A percentile compares a stretch with the other conserved stretches of the same genome.
Conservation (phyloP, 2,113 vertebrate species). For the Monopterus albus region DNA sequence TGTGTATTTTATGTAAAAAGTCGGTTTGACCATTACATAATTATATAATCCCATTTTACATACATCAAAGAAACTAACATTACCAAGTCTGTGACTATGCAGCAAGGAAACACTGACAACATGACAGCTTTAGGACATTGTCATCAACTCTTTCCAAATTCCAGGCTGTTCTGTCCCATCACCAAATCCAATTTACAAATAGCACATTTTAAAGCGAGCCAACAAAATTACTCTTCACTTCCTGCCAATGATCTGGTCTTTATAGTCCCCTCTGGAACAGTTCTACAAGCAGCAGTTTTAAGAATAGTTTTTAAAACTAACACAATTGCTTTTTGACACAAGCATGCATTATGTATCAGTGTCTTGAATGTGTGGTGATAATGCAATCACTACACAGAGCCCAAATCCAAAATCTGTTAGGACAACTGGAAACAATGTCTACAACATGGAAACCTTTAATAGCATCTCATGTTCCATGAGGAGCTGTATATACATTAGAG, state of each 20-base stretch:
- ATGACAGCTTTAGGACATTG: background rate
- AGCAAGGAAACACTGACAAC: background rate
- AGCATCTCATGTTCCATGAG: conserved; percentile 3
- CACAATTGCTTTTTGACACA: background rate
- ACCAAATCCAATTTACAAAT: background rate
- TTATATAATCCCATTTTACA: conserved; percentile 1
- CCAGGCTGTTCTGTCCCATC: background rate
- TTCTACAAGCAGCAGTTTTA: background rate
- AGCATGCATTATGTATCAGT: background rate
- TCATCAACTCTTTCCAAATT: background rate
- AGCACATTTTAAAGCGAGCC: background rate
- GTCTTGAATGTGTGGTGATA: background rate
- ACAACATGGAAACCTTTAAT: conserved; percentile 17
- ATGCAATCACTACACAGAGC: conserved; percentile 15
- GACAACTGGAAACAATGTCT: conserved; percentile 13
- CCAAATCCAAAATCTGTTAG: conserved; percentile 11
- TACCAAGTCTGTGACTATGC: background rate
- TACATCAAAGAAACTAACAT: background rate
- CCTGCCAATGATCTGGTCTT: background rate
- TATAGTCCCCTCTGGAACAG: conserved; percentile 4
- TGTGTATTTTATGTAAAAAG: too few relatives aligned
- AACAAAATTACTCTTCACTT: background rate
- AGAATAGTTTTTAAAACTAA: background rate
- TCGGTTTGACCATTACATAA: background rate
- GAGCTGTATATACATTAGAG: background rate